A percentile compares a stretch with the other conserved stretches of the same genome.
Evolutionary conservation across 2,888 invertebrate species (phyloP).

Genomic region (Dryobotodes eremita): DNA sequence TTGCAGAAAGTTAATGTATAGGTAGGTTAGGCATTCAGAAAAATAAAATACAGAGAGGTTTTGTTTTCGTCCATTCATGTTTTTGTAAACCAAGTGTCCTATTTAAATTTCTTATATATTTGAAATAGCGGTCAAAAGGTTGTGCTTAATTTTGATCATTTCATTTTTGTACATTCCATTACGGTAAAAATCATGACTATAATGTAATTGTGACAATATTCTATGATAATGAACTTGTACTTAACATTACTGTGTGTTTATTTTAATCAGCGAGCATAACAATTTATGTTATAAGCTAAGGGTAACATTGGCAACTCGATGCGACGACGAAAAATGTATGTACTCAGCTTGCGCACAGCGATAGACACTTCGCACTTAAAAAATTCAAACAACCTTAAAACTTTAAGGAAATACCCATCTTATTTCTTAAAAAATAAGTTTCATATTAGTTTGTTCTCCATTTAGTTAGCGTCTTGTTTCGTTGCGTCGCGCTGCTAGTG

Average conservation of each 20-base stretch:
- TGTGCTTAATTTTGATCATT: neutral
- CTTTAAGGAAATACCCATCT: no score
- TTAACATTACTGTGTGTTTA: slow-evolving; percentile 24
- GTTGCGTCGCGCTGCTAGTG: neutral
- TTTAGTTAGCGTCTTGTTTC: neutral
- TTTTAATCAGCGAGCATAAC: neutral
- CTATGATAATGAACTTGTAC: slow-evolving; percentile 42
- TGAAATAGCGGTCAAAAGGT: neutral
- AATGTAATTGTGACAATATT: slow-evolving; percentile 57
- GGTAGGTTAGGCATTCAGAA: neutral
- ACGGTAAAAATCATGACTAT: slow-evolving; percentile 28
- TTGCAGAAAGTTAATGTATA: neutral
- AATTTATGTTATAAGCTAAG: neutral
- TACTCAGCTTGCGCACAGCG: neutral
- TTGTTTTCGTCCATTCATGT: neutral
- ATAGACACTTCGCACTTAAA: neutral
- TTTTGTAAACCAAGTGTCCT: neutral
- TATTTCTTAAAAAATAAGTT: neutral
- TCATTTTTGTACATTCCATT: slow-evolving; percentile 12
- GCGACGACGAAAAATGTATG: neutral
- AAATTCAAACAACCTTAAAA: neutral
- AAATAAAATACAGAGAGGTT: neutral
- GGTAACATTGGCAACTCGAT: neutral
- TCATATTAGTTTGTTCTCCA: neutral
- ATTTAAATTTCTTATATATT: neutral